Evolutionary conservation across 2,797 vertebrate genomes (phyloP).

Genomic region (Hirundo rustica): DNA sequence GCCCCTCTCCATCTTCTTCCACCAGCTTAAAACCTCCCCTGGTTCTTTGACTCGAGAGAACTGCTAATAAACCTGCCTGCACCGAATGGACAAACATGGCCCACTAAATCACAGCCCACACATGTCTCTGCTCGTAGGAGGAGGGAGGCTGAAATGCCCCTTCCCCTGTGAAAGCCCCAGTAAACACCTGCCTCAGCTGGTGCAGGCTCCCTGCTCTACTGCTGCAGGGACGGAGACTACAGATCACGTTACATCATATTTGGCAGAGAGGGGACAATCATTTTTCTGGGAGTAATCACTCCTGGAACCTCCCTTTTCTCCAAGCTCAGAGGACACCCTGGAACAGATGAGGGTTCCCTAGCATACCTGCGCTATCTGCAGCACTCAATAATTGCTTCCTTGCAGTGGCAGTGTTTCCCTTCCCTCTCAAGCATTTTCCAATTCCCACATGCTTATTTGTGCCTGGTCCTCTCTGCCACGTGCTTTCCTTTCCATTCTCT

Average conservation of each 20-base stretch:
- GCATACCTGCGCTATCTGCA: not conserved
- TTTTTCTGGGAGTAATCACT: constrained; percentile 21
- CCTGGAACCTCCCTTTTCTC: not conserved
- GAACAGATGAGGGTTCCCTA: not conserved
- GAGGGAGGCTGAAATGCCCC: not conserved
- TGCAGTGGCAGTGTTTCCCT: not conserved
- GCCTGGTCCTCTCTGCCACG: not conserved
- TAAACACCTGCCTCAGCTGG: not conserved
- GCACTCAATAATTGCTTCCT: not conserved
- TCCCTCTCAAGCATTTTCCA: not conserved
- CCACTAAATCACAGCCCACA: not conserved
- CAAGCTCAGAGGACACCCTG: not conserved
- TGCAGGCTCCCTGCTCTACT: not conserved
- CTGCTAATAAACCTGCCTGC: not conserved
- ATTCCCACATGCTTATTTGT: not conserved
- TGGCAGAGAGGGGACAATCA: not conserved
- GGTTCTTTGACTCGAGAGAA: not conserved
- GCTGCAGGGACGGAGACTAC: not conserved
- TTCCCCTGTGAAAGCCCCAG: not conserved
- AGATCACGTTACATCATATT: not conserved
- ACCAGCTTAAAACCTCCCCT: not conserved
- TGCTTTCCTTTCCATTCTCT: not conserved
- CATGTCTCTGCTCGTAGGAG: accelerated
- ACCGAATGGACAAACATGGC: not conserved
- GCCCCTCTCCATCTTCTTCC: not conserved